Evolutionary conservation across 2,797 vertebrate species (phyloP).

Genomic region (Anguilla pacifica): DNA sequence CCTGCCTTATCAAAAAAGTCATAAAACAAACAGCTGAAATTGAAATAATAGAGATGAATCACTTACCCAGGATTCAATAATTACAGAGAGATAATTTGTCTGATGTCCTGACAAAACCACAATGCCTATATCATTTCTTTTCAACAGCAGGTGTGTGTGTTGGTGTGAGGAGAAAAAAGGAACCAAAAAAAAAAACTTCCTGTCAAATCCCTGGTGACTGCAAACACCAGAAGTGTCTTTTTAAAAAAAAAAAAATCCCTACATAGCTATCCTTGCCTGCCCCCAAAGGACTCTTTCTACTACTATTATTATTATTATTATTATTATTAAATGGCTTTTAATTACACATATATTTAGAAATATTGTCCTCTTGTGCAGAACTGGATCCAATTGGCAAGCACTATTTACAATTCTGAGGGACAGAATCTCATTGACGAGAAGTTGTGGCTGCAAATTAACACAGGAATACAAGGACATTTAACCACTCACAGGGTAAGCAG

Average conservation of each 20-base stretch:
- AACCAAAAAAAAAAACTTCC: not conserved
- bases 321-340: too few relatives aligned
- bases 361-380: too few relatives aligned
- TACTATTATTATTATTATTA: too few relatives aligned
- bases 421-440: too few relatives aligned
- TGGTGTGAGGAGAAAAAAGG: not conserved
- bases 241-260: too few relatives aligned
- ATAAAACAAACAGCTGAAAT: not conserved
- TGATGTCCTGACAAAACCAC: not conserved
- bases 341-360: too few relatives aligned
- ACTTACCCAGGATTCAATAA: not conserved
- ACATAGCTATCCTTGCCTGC: not conserved
- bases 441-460: too few relatives aligned
- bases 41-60: conserved; percentile 7
- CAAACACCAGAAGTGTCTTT: not conserved
- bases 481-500: too few relatives aligned
- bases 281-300: not conserved
- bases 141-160: not conserved
- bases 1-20: not conserved
- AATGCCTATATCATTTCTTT: not conserved
- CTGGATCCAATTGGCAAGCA: too few relatives aligned
- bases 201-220: not conserved
- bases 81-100: conserved; percentile 3
- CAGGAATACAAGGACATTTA: too few relatives aligned
- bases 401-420: too few relatives aligned